These are phyloP conservation scores for Dolichopus griseipennis DNA, from an alignment of 2,888 invertebrate genomes.

Conservation along the genomic window DNA sequence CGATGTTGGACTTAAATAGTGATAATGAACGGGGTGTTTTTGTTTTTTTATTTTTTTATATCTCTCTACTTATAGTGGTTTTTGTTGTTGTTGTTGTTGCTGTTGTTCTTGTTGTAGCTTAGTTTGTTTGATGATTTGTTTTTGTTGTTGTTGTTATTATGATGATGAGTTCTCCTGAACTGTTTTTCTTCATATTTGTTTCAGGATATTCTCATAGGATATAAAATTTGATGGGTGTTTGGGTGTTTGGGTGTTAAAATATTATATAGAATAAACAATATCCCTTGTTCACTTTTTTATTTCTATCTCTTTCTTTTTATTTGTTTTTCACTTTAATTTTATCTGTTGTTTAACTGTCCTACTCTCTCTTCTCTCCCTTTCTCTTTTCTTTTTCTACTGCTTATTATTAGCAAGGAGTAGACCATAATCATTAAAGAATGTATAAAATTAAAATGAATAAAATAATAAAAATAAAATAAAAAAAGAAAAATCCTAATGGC, in stretches of 20 bases:
- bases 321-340: background rate
- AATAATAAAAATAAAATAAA: background rate
- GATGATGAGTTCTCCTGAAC: too few species aligned
- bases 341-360: too few species aligned
- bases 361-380: too few species aligned
- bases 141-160: too few species aligned
- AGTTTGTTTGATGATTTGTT: too few species aligned
- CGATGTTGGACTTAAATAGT: background rate
- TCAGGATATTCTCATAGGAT: background rate
- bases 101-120: too few species aligned
- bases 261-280: background rate
- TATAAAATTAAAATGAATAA: background rate
- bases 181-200: too few species aligned
- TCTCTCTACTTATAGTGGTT: too few species aligned
- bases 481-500: background rate
- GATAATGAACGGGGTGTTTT: conserved; percentile 3
- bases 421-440: background rate
- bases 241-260: background rate
- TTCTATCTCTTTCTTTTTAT: background rate
- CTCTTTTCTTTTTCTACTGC: too few species aligned
- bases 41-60: too few species aligned
- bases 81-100: too few species aligned
- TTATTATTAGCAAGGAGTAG: background rate
- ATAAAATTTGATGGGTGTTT: too few species aligned
- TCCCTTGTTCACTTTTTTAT: background rate